phyloP scores from a whole-genome alignment of 2,888 invertebrate species.

The Rotaria socialis region DNA sequence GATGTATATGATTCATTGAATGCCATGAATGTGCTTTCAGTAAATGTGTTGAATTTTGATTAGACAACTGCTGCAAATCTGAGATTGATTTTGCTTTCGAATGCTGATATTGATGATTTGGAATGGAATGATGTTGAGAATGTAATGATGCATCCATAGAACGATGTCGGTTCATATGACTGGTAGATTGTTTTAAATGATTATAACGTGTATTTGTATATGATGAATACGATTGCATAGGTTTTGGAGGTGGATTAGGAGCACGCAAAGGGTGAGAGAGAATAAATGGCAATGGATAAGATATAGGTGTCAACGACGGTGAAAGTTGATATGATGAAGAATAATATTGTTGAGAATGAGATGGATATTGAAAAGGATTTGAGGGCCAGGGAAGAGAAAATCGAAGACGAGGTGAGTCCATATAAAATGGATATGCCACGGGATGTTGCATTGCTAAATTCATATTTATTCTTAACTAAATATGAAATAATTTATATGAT shows the following conservation, averaged over 20 bases:
- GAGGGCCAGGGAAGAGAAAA: not conserved
- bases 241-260: not conserved
- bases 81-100: not conserved
- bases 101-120: not conserved
- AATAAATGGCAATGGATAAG: not conserved
- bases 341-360: not conserved
- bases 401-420: not conserved
- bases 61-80: not conserved
- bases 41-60: not conserved
- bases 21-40: constrained; percentile 16
- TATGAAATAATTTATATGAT: not conserved
- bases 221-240: not conserved
- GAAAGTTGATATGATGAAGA: not conserved
- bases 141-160: not conserved
- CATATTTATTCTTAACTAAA: not conserved
- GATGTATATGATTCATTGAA: not conserved
- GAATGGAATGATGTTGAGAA: not conserved
- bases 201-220: constrained; percentile 31
- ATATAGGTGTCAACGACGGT: not conserved
- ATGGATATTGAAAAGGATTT: not conserved
- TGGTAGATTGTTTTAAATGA: constrained; percentile 21
- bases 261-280: not conserved
- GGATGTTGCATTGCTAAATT: not conserved
- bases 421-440: not conserved
- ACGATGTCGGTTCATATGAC: not conserved